A percentile compares a stretch with the other conserved stretches of the same genome.
phyloP scores from a whole-genome alignment of 1,140 invertebrate genomes.

The Druon quercuslanigerum region DNA sequence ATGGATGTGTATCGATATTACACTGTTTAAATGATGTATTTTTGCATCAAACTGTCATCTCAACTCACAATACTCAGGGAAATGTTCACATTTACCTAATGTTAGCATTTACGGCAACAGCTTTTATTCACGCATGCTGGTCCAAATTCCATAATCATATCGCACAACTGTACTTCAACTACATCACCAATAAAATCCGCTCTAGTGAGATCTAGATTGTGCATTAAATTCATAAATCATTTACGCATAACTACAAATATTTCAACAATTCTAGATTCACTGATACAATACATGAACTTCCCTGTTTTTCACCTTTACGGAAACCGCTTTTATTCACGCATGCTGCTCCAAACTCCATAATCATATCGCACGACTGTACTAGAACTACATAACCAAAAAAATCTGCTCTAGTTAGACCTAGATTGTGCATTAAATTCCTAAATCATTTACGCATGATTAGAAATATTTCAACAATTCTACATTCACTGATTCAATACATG shows the following conservation, averaged over 20 bases:
- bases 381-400: constrained; percentile 40
- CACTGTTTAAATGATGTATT: background rate
- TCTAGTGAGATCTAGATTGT: constrained; percentile 31
- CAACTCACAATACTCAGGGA: constrained; percentile 15
- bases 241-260: background rate
- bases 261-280: background rate
- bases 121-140: constrained; percentile 41
- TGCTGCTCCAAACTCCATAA: constrained; percentile 40
- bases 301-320: background rate
- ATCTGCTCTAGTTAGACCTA: constrained; percentile 41
- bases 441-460: background rate
- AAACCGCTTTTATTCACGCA: constrained; percentile 43
- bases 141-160: constrained; percentile 44
- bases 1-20: background rate
- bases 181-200: constrained; percentile 44
- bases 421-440: constrained; percentile 11
- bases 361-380: constrained; percentile 41
- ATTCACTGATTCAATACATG: no score
- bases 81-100: constrained; percentile 30
- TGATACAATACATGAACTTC: no score
- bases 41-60: background rate
- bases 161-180: constrained; percentile 35
- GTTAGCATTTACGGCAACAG: constrained; percentile 40
- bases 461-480: background rate
- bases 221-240: constrained; percentile 20